phyloP scores from a whole-genome alignment of 2,113 vertebrate genomes.

The Labrus mixtus region DNA sequence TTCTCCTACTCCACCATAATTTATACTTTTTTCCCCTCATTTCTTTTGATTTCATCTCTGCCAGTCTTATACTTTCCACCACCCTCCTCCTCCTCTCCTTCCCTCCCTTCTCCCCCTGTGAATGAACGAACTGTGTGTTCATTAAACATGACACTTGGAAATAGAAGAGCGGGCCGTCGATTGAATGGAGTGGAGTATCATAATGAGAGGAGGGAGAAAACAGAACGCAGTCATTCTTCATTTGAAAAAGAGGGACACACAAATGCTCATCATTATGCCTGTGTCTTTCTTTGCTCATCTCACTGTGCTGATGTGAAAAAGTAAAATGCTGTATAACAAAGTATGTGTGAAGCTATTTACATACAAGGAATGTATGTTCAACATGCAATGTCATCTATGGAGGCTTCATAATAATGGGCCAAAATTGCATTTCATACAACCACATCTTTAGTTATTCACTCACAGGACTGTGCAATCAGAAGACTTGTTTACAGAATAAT shows the following conservation, averaged over 20 bases:
- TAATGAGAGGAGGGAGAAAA: constrained; percentile 55
- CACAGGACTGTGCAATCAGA: constrained; percentile 38
- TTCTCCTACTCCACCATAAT: background rate
- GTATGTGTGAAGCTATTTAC: constrained; percentile 6
- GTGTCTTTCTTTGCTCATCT: constrained; percentile 46
- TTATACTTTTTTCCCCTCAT: constrained; percentile 9
- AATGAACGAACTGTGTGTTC: constrained; percentile 66
- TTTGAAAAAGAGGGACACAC: constrained; percentile 48
- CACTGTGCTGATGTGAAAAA: constrained; percentile 6
- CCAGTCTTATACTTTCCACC: constrained; percentile 1
- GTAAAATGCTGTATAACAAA: constrained; percentile 19
- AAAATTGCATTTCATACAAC: constrained; percentile 43
- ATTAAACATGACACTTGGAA: constrained; percentile 74
- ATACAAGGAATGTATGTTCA: background rate
- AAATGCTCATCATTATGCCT: constrained; percentile 50
- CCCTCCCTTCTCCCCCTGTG: constrained; percentile 30
- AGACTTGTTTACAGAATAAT: constrained; percentile 62
- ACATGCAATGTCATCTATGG: background rate
- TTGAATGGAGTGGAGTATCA: constrained; percentile 55
- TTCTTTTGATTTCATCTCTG: constrained; percentile 43
- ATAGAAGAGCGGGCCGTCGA: constrained; percentile 52
- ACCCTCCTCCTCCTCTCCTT: background rate
- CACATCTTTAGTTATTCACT: constrained; percentile 52
- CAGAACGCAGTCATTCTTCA: constrained; percentile 55
- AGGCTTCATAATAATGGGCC: constrained; percentile 27